Evolutionary conservation across 2,888 invertebrate species (phyloP), one percentile per base, ranked within the genome.

Genomic region (Lysandra coridon): DNA sequence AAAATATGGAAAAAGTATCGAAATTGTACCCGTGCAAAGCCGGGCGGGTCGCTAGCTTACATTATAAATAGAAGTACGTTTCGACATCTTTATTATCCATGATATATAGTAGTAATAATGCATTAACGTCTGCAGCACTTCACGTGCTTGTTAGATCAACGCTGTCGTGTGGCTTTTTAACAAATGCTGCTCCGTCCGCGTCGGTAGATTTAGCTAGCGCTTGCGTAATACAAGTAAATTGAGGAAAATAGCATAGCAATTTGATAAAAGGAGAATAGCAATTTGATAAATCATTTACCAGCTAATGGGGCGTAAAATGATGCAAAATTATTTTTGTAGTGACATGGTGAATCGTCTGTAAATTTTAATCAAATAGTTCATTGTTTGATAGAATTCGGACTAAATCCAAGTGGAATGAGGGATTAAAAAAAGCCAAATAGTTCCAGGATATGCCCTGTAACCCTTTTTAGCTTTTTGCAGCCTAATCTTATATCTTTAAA

Each of bases 81-180:
- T 62, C 62, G n/a, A 62, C 23, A 64, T 64, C 60, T 60, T n/a
- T 60, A 60, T 60, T 60, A 60, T 60, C 53, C 53, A 14, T 14
- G 53, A 23, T 62, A 62, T 23, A 44, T 44, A 44, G 44, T 10
- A 44, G 44, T 44, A 44, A 10, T 44, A 23, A 7, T 23, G 62
- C 62, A 62, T 23, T 62, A 23, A 62, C 62, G 23, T 64, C 23
- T 62, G 62, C 7, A 62, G 62, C 7, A 62, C 62, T 62, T 62
- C 17, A 62, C 62, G 23, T 64, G 12, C 64, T 23, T 62, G 64
- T 12, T 64, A 64, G 64, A 64, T 64, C 10, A n/a, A 60, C 10
- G 64, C 64, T 74, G 74, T 44, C 44, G 37, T 74, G 73, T 74
- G 74, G 74, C 44, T 74, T 37, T 40, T 73, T 23, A 44, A 74